phyloP scores from a whole-genome alignment of 2,888 invertebrate genomes.

The Plagiodera versicolora region DNA sequence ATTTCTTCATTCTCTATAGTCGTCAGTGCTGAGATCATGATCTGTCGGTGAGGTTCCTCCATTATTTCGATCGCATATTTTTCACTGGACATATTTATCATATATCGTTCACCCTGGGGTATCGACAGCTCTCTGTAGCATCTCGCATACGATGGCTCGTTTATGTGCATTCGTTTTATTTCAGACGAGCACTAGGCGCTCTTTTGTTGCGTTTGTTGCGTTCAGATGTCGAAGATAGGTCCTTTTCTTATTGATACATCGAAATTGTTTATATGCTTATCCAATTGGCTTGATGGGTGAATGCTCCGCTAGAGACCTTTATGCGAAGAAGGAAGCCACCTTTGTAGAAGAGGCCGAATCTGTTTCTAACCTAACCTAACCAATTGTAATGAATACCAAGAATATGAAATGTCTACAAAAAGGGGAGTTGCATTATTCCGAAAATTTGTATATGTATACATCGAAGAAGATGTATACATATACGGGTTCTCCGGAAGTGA shows the following conservation, averaged over 20 bases:
- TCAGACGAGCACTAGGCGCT: constrained; percentile 35
- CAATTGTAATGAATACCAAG: no score
- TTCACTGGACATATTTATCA: constrained; percentile 49
- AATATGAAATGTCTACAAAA: no score
- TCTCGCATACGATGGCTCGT: constrained; percentile 19
- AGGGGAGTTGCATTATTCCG: no score
- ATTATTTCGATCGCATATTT: constrained; percentile 49
- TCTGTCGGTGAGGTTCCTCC: not conserved
- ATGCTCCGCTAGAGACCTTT: no score
- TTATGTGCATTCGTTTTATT: constrained; percentile 38
- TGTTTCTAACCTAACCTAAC: no score
- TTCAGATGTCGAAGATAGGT: not conserved
- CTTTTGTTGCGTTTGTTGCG: constrained; percentile 29
- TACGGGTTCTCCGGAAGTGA: no score
- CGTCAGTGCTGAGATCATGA: not conserved
- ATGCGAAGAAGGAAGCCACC: no score
- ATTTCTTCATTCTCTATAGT: not conserved
- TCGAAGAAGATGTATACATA: no score
- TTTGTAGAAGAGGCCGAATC: no score
- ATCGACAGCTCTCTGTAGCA: constrained; percentile 15
- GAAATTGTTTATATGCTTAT: not conserved
- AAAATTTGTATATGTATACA: no score
- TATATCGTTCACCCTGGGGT: constrained; percentile 46
- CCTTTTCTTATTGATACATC: not conserved
- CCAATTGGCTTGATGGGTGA: no score